These are phyloP conservation scores for Bombus superbus DNA, from an alignment of 1,140 invertebrate genomes.

Conservation along the genomic window DNA sequence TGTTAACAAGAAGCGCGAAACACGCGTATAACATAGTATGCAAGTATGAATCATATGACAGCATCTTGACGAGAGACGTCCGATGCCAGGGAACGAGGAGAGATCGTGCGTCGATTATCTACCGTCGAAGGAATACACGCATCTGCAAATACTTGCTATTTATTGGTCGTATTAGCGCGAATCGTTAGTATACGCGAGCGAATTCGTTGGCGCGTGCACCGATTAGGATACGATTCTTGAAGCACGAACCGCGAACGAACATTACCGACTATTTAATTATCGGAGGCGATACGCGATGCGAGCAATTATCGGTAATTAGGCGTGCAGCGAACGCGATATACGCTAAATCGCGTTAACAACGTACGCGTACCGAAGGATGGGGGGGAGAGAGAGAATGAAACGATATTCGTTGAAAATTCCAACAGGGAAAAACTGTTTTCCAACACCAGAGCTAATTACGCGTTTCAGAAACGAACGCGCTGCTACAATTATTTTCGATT, in stretches of 20 bases:
- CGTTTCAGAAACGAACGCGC: not conserved
- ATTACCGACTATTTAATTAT: conserved; percentile 18
- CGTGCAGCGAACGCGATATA: not conserved
- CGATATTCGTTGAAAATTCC: not conserved
- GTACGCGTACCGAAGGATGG: not conserved
- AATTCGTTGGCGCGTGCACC: not conserved
- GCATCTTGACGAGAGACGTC: not conserved
- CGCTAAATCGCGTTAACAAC: not conserved
- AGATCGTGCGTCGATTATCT: not conserved
- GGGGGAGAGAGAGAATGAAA: not conserved
- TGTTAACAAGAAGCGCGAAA: not conserved
- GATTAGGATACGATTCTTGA: not conserved
- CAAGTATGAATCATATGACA: not conserved
- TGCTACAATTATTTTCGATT: not conserved
- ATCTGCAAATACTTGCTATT: too few relatives aligned
- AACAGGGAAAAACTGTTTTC: not conserved
- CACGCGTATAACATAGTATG: too few relatives aligned
- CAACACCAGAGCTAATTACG: too few relatives aligned
- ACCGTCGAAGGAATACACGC: not conserved
- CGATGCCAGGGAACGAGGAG: not conserved
- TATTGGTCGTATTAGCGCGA: too few relatives aligned
- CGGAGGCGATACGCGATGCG: not conserved
- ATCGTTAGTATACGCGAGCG: not conserved
- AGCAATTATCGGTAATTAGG: conserved; percentile 45
- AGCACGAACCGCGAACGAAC: not conserved